Conservation (phyloP, 2,797 vertebrate genomes). For the Salarias fasciatus region DNA sequence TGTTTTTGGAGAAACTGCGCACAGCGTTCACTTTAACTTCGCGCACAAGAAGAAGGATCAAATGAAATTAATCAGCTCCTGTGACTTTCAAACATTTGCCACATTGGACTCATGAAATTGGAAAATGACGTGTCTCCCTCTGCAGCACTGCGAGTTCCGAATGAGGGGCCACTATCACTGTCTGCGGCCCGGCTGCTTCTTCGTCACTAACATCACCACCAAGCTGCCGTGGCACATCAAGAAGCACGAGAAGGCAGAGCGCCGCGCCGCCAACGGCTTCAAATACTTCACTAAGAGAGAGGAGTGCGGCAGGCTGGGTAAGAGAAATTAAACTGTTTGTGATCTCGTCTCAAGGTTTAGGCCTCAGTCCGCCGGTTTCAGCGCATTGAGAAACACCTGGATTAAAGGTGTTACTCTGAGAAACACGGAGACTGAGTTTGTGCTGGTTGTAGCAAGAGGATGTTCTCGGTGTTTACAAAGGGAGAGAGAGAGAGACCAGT, state of each 20-base stretch:
- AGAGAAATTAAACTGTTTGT: constrained; percentile 28
- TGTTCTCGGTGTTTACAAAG: constrained; percentile 65
- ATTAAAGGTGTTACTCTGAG: constrained; percentile 59
- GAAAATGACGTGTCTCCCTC: constrained; percentile 33
- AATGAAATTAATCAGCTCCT: constrained; percentile 27
- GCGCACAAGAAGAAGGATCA: constrained; percentile 24
- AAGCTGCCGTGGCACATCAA: constrained; percentile 99
- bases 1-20: constrained; percentile 17
- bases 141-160: constrained; percentile 97
- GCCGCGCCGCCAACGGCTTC: constrained; percentile 97
- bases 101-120: constrained; percentile 41
- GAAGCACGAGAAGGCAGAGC: constrained; percentile 98
- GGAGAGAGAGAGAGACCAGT: constrained; percentile 57
- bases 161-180: constrained; percentile 99
- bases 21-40: constrained; percentile 21
- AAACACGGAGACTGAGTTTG: constrained; percentile 63
- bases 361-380: no score
- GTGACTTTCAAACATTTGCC: constrained; percentile 20
- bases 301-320: constrained; percentile 96
- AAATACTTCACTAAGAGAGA: constrained; percentile 99
- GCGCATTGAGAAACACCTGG: constrained; percentile 13
- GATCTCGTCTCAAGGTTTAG: constrained; percentile 3
- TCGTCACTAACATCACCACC: constrained; percentile 99
- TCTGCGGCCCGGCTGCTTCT: constrained; percentile 93
- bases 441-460: constrained; percentile 49